Evolutionary conservation across 2,797 vertebrate genomes (phyloP).

Genomic region (Scleropages formosus): DNA sequence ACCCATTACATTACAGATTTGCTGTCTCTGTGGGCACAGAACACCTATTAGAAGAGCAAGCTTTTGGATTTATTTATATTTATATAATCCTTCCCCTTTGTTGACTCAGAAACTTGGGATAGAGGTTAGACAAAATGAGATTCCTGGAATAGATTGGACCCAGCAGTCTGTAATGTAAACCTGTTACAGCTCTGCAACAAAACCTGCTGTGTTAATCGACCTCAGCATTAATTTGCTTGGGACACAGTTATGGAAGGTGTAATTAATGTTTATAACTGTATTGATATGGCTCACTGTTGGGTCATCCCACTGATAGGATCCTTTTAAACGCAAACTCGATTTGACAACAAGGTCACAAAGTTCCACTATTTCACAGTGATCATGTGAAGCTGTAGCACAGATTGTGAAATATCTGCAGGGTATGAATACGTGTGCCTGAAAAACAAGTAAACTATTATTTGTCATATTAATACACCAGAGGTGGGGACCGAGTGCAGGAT

Average conservation of each 20-base stretch:
- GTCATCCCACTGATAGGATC: not conserved
- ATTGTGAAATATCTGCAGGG: no score
- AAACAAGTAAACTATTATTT: no score
- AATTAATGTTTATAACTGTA: conserved; percentile 11
- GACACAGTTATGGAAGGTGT: not conserved
- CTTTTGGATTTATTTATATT: no score
- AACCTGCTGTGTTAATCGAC: conserved; percentile 12
- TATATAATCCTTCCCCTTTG: not conserved
- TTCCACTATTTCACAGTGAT: not conserved
- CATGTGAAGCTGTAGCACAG: no score
- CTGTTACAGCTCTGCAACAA: not conserved
- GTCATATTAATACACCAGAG: no score
- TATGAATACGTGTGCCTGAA: no score
- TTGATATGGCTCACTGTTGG: not conserved
- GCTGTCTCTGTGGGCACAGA: not conserved
- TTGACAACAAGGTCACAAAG: not conserved
- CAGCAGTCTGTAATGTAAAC: not conserved
- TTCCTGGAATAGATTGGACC: not conserved
- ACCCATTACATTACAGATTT: not conserved
- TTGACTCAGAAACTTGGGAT: not conserved
- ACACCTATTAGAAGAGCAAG: not conserved
- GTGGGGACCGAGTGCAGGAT: no score
- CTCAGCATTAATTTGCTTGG: not conserved
- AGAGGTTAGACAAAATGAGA: not conserved
- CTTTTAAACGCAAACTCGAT: not conserved